Conservation (phyloP, 2,113 vertebrate genomes). For the Morone saxatilis region DNA sequence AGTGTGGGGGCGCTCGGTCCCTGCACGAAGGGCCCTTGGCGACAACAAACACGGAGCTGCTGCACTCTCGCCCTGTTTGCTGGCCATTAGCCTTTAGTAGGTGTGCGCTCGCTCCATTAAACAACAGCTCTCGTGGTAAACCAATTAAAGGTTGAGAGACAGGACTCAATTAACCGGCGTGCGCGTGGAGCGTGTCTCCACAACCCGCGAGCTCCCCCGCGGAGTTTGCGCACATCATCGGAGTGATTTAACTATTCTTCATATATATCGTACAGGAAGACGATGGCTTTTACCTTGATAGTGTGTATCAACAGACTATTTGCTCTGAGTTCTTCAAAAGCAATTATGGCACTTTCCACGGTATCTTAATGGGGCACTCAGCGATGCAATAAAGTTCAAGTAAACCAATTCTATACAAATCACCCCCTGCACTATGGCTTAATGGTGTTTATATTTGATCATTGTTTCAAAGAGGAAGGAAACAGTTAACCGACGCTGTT, state of each 20-base stretch:
- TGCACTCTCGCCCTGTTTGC: slow-evolving; percentile 83
- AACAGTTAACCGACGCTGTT: slow-evolving; percentile 78
- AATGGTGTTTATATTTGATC: slow-evolving; percentile 87
- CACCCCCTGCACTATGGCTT: slow-evolving; percentile 68
- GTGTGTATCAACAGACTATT: slow-evolving; percentile 64
- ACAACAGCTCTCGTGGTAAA: slow-evolving; percentile 91
- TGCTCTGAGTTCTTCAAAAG: slow-evolving; percentile 77
- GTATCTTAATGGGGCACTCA: slow-evolving; percentile 85
- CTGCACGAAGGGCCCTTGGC: slow-evolving; percentile 46
- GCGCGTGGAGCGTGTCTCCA: slow-evolving; percentile 65
- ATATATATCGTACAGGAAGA: not conserved
- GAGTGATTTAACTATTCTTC: slow-evolving; percentile 3
- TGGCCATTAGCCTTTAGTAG: slow-evolving; percentile 89
- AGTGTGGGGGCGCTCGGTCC: not conserved
- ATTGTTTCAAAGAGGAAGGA: slow-evolving; percentile 82
- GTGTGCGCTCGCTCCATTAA: slow-evolving; percentile 91
- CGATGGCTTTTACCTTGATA: slow-evolving; percentile 33
- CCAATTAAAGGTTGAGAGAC: slow-evolving; percentile 91
- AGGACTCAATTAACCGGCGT: slow-evolving; percentile 91
- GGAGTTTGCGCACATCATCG: no score
- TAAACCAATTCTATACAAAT: slow-evolving; percentile 79
- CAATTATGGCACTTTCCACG: slow-evolving; percentile 78
- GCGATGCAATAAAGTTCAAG: slow-evolving; percentile 82
- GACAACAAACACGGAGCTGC: slow-evolving; percentile 60
- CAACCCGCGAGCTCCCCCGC: not conserved